Evolutionary conservation across 2,888 invertebrate genomes (phyloP), one percentile per base, ranked within the genome.

Genomic region (Stenotaenia linearis): DNA sequence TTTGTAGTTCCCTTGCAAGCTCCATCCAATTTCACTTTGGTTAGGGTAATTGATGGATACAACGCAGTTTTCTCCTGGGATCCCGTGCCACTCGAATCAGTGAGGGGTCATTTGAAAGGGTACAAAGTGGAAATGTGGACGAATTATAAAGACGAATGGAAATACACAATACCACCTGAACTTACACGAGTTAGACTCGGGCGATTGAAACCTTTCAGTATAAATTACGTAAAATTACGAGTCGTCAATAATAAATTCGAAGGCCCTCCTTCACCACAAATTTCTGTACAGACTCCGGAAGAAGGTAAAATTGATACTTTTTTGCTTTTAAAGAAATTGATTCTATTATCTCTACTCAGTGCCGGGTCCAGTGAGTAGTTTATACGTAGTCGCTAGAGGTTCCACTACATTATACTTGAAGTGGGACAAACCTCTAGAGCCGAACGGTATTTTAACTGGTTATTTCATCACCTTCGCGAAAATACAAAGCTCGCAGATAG

Each of bases 101-200:
- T 98, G 0, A 90, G 92, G 35, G 98, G 98, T 9, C 94, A 96
- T 86, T 96, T 98, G 87, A 93, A 92, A 84, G 98, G 98, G 1
- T 98, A 98, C 87, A 96, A 96, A 86, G 89, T 89, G 0, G 18
- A 18, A 4, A 50, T 50, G 18, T 50, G 50, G 50, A 50, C 50
- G 7, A 18, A n/a, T n/a, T 50, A n/a, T 18, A 4, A 50, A 18
- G 18, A 50, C 18, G 18, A n/a, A 0, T 6, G 18, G 18, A n/a
- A 50, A 50, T 18, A 50, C 9, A 18, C 18, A 18, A 18, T 50
- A 18, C 50, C 1, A 18, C 50, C 50, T 18, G 92, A 92, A 83
- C 90, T 91, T 0, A 91, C 90, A 0, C 88, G 89, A 82, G 92
- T 5, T 0, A n/a, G 5, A 50, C 1, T 50, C 18, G 1, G 18